phyloP scores from a whole-genome alignment of 2,888 invertebrate genomes.

The Aethes cnicana region DNA sequence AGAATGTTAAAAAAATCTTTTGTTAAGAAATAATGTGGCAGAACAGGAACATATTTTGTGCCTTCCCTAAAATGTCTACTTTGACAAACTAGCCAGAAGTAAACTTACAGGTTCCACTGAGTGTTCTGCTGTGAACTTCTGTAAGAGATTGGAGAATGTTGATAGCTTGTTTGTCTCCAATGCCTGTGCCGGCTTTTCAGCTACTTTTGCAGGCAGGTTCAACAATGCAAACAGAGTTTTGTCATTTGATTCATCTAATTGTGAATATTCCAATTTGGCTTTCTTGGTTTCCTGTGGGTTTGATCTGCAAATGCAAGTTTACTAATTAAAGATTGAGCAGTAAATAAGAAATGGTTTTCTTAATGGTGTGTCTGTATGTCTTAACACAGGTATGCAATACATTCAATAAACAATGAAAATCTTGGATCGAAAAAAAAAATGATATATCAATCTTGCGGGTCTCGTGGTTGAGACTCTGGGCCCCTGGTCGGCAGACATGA shows the following conservation, averaged over 20 bases:
- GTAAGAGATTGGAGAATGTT: conserved; percentile 74
- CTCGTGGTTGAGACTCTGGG: too few species aligned
- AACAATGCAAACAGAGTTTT: conserved; percentile 83
- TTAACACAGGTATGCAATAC: too few species aligned
- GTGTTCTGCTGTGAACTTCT: conserved; percentile 74
- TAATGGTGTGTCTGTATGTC: too few species aligned
- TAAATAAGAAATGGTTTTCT: too few species aligned
- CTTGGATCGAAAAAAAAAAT: too few species aligned
- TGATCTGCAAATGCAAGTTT: conserved; percentile 45
- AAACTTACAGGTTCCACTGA: conserved; percentile 66
- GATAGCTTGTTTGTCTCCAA: conserved; percentile 65
- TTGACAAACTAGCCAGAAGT: not conserved
- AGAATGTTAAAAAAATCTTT: too few species aligned
- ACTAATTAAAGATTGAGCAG: not conserved
- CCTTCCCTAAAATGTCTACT: too few species aligned
- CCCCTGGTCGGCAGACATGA: too few species aligned
- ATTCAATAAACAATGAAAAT: too few species aligned
- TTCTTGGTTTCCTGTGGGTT: conserved; percentile 57
- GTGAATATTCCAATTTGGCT: conserved; percentile 50
- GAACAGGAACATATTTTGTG: too few species aligned
- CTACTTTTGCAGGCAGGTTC: conserved; percentile 61
- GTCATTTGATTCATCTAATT: conserved; percentile 77
- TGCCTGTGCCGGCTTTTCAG: conserved; percentile 54
- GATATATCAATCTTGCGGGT: too few species aligned
- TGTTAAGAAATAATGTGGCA: too few species aligned